Evolutionary conservation across 2,888 invertebrate species (phyloP), one percentile per base, ranked within the genome.

Genomic region (Agelastica alni): DNA sequence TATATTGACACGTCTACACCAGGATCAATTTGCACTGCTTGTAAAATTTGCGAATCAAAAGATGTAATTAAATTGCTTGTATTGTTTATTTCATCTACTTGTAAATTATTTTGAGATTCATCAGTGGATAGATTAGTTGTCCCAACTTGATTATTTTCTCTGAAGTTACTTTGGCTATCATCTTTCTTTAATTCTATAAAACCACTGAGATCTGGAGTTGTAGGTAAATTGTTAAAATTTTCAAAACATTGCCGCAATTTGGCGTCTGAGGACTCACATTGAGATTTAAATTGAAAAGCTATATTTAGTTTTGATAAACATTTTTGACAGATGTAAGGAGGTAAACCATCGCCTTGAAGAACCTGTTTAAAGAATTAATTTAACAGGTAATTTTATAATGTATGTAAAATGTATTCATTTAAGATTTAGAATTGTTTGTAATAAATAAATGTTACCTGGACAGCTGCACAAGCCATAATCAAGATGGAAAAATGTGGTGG

Each of bases 401-500:
- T 2, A 26, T 26, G 9, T 26, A 22, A 26, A 26, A 26, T 7
- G 9, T 26, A 26, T 26, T 7, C 7, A 2, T 26, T 9, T 2
- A 2, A 26, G 26, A 26, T 22, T 1, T 22, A 26, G 26, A 26
- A 9, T 26, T 26, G 26, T 2, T 22, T 22, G 22, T 22, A 22
- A 5, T 22, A 22, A 7, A 5, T 1, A 7, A 9, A 9, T 2
- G 9, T 70, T 71, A 78, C 78, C 72, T 78, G 75, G 2, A 78
- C 76, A 41, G 75, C 69, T 45, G 77, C 75, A 66, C 78, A 78
- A 55, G 76, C 74, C 75, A 77, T 78, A 41, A 78, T 75, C 56
- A 77, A 63, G 51, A 76, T 70, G 5, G 77, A 75, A 62, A 77
- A 76, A 66, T 76, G 75, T 22, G 75, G 74, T 14, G 77, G 76